Evolutionary conservation across 2,888 invertebrate genomes (phyloP).

Genomic region (Acanthosepion lycidas): DNA sequence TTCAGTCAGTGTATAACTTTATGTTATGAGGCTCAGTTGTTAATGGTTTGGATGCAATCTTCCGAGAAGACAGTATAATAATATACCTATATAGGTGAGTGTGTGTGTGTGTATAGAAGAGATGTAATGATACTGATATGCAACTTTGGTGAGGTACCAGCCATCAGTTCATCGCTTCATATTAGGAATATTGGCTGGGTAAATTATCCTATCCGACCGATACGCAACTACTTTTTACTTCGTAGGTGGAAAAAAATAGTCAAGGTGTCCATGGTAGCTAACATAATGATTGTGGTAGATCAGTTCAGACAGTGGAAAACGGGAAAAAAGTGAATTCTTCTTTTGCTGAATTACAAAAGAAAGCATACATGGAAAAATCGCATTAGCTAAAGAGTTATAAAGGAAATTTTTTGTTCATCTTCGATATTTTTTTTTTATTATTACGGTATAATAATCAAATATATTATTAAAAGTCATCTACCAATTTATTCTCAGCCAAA

Average conservation of each 20-base stretch:
- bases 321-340: background rate
- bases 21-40: background rate
- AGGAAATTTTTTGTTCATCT: background rate
- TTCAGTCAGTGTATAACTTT: background rate
- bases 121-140: too few relatives aligned
- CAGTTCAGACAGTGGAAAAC: background rate
- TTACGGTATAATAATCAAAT: too few relatives aligned
- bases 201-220: background rate
- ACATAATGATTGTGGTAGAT: background rate
- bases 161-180: slow-evolving; percentile 10
- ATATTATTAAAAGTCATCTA: too few relatives aligned
- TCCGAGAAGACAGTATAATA: too few relatives aligned
- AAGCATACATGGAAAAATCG: background rate
- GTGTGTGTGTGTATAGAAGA: too few relatives aligned
- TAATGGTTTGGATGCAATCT: too few relatives aligned
- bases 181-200: slow-evolving; percentile 20
- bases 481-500: too few relatives aligned
- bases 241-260: background rate
- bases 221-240: background rate
- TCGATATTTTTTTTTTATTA: too few relatives aligned
- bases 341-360: background rate
- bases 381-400: background rate
- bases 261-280: background rate
- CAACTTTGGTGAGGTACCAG: background rate
- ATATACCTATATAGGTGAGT: too few relatives aligned